Conservation (phyloP, 2,888 invertebrate genomes). For the Sicus ferrugineus region DNA sequence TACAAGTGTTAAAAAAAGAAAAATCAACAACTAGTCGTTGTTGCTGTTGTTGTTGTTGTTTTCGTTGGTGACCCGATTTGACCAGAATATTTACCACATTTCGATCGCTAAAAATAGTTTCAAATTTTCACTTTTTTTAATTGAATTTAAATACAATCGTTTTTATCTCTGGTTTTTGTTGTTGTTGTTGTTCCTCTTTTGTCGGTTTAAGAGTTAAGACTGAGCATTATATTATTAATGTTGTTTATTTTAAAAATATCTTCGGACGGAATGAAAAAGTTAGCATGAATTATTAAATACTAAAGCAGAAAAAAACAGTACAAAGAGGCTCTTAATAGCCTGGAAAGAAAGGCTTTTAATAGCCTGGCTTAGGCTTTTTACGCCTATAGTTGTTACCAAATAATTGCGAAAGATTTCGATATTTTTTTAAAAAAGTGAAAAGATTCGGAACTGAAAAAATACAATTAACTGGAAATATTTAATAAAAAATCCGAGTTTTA, state of each 20-base stretch:
- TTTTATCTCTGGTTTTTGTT: not conserved
- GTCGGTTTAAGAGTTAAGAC: not conserved
- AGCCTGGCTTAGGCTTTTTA: no score
- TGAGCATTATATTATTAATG: no score
- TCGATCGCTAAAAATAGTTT: constrained; percentile 43
- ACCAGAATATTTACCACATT: constrained; percentile 49
- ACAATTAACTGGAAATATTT: not conserved
- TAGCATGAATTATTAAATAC: no score
- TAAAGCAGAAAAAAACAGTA: no score
- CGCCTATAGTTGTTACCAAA: no score
- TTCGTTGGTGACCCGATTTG: constrained; percentile 33
- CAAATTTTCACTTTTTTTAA: not conserved
- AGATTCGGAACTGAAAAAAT: not conserved
- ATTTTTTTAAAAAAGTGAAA: no score
- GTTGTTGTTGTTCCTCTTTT: constrained; percentile 1
- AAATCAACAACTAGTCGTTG: not conserved
- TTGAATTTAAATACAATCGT: constrained; percentile 6
- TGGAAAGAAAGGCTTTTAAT: not conserved
- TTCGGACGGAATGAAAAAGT: no score
- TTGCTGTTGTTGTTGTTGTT: constrained; percentile 18
- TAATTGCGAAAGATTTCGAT: no score
- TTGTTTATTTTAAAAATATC: no score
- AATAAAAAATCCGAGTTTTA: no score
- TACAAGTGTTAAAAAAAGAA: not conserved
- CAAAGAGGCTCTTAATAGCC: not conserved